Evolutionary conservation across 2,888 invertebrate genomes (phyloP), one percentile per base, ranked within the genome.

Genomic region (Cheilosia grossa): DNA sequence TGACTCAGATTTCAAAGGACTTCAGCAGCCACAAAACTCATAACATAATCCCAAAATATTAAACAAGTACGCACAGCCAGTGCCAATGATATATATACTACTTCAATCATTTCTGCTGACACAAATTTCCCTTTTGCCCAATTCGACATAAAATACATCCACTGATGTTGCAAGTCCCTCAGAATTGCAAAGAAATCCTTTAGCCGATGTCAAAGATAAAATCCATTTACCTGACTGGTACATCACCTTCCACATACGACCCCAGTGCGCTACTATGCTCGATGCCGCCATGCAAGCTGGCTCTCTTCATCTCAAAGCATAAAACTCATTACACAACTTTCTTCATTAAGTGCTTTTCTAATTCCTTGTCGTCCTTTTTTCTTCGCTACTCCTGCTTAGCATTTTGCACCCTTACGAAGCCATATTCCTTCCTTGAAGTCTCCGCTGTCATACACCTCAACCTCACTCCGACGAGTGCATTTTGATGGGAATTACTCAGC

Each of bases 261-360:
- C 42, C 24, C 9, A 30, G 30, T 13, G 42, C 19, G 24, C n/a
- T 37, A 44, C 54, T 33, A 24, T 17, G 10, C 37, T 37, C 13
- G 37, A 37, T 37, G 15, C 7, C 58, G 33, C 51, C 61, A 58
- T 51, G 40, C 79, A 44, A 61, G 59, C 44, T 47, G 47, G 13
- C 13, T 17, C 44, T 51, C 27, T 42, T 21, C 47, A 19, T 56
- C 63, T 49, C 66, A 74, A 77, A 85, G 81, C 59, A 37, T 13
- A 81, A 85, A 85, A 85, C 85, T 85, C 85, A 85, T 85, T 85
- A 77, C 85, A 81, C 70, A 85, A 85, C 85, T 85, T 85, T 85
- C 81, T 77, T 85, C 81, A 85, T 85, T 85, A 85, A 85, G 85
- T 85, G 85, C 72, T 85, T 85, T 85, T 81, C 77, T 77, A 81